Conservation (phyloP, 2,888 invertebrate species). For the Sympetrum striolatum region DNA sequence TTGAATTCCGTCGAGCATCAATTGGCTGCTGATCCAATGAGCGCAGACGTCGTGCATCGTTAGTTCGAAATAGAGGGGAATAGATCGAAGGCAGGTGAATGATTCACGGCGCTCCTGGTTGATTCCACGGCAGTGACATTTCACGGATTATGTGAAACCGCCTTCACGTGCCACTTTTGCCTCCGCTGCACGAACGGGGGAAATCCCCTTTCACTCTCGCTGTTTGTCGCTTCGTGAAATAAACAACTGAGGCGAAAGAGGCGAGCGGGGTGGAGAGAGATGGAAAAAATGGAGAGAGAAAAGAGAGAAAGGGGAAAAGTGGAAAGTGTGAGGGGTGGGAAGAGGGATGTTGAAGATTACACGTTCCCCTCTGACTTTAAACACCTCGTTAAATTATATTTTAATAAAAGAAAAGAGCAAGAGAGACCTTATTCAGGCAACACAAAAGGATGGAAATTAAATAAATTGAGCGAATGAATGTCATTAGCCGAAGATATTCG, state of each 20-base stretch:
- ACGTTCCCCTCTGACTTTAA: background rate
- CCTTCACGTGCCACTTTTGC: background rate
- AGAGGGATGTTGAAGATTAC: background rate
- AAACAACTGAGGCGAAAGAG: background rate
- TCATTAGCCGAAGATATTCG: too few species aligned
- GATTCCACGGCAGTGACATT: background rate
- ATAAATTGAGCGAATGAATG: too few species aligned
- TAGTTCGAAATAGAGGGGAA: background rate
- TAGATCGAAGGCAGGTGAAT: background rate
- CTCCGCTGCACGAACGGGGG: background rate
- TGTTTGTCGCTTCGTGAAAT: background rate
- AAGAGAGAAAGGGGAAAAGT: background rate
- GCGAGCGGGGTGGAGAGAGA: background rate
- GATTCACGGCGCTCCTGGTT: background rate
- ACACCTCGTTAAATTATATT: too few species aligned
- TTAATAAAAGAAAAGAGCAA: too few species aligned
- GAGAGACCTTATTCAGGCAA: too few species aligned
- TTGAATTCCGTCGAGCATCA: too few species aligned
- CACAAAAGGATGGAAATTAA: too few species aligned
- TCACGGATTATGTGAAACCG: background rate
- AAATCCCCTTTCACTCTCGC: background rate
- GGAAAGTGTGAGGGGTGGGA: background rate
- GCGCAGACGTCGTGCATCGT: background rate
- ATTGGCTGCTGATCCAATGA: too few species aligned
- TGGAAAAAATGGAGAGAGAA: too few species aligned